phyloP scores from a whole-genome alignment of 2,888 invertebrate genomes.

The Melanargia galathea region DNA sequence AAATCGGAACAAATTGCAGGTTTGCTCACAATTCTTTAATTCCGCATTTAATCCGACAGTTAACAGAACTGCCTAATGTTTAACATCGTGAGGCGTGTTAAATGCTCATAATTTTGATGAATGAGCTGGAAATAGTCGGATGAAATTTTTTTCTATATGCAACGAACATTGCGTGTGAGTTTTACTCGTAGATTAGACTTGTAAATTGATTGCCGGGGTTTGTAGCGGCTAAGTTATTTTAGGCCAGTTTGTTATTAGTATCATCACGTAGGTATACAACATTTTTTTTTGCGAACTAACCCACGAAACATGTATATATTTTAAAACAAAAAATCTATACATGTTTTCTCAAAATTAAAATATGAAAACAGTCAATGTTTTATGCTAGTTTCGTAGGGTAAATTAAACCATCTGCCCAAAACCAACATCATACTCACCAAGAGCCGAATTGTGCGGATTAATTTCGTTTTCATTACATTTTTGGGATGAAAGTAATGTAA shows the following conservation, averaged over 20 bases:
- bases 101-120: slow-evolving; percentile 25
- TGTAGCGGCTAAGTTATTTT: neutral
- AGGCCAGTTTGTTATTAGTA: neutral
- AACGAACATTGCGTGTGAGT: slow-evolving; percentile 13
- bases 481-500: no score
- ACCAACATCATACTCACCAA: no score
- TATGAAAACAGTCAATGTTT: no score
- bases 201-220: slow-evolving; percentile 31
- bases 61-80: slow-evolving; percentile 22
- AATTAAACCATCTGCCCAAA: no score
- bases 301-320: no score
- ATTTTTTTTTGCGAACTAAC: no score
- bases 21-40: slow-evolving; percentile 11
- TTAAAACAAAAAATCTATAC: no score
- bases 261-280: neutral
- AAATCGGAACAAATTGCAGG: slow-evolving; percentile 9
- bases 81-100: slow-evolving; percentile 23
- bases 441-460: no score
- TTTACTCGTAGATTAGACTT: slow-evolving; percentile 15
- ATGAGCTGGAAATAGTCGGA: slow-evolving; percentile 26
- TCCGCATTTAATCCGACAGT: slow-evolving; percentile 19
- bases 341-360: no score
- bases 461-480: no score
- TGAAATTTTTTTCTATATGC: slow-evolving; percentile 6
- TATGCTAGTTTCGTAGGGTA: no score